Conservation (phyloP, 2,113 vertebrate species). For the Sisor rabdophorus region DNA sequence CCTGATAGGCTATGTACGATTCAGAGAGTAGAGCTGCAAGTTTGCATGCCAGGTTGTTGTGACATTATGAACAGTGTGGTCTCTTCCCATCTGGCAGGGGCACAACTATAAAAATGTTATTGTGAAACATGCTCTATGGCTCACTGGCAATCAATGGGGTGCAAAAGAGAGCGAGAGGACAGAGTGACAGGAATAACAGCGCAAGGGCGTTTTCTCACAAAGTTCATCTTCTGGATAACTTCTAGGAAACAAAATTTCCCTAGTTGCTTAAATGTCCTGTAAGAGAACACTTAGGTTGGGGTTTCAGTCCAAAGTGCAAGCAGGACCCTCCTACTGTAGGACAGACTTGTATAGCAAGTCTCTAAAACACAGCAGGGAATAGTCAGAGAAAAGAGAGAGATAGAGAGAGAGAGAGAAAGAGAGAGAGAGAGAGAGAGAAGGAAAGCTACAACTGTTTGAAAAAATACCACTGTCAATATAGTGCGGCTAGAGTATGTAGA, state of each 20-base stretch:
- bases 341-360: not conserved
- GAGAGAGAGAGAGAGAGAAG: not conserved
- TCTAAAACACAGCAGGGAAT: not conserved
- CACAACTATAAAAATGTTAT: constrained; percentile 35
- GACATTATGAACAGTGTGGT: constrained; percentile 38
- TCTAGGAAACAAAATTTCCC: constrained; percentile 18
- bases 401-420: too few species aligned
- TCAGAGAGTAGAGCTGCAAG: constrained; percentile 6
- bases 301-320: not conserved
- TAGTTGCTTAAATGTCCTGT: constrained; percentile 6
- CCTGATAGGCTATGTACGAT: not conserved
- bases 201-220: constrained; percentile 39
- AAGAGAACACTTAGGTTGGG: constrained; percentile 1
- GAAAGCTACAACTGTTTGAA: not conserved
- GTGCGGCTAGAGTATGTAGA: not conserved
- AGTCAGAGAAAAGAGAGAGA: too few species aligned
- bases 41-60: constrained; percentile 34
- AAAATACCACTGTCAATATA: not conserved
- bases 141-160: constrained; percentile 46
- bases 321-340: not conserved
- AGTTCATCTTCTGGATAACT: constrained; percentile 41
- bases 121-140: constrained; percentile 43
- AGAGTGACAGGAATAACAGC: constrained; percentile 15
- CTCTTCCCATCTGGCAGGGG: constrained; percentile 42
- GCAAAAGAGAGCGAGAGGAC: constrained; percentile 37